Percentiles rank a stretch among this genome's conserved stretches.
phyloP scores from a whole-genome alignment of 2,113 vertebrate genomes.

The Cyprinodon variegatus region DNA sequence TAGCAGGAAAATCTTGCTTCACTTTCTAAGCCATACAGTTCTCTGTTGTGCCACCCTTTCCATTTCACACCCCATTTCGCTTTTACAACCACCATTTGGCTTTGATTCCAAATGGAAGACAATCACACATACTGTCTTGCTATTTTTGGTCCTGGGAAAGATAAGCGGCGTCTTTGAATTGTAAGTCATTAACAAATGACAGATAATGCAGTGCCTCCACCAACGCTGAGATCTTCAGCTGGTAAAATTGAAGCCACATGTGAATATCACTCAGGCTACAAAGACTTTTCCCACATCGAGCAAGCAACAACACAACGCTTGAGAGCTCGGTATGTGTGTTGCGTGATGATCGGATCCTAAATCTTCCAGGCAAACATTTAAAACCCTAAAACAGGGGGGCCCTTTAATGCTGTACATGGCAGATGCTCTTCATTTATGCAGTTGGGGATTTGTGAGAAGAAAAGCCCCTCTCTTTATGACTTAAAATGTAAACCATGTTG shows the following conservation, averaged over 20 bases:
- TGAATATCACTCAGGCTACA: conserved; percentile 64
- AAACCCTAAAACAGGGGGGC: conserved; percentile 19
- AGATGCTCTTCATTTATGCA: conserved; percentile 71
- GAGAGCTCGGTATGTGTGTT: conserved; percentile 59
- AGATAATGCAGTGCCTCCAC: conserved; percentile 63
- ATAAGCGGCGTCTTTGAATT: conserved; percentile 70
- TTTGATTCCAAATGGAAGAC: conserved; percentile 67
- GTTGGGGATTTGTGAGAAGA: conserved; percentile 59
- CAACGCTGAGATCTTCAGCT: conserved; percentile 66
- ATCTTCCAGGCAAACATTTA: conserved; percentile 51
- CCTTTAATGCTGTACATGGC: conserved; percentile 38
- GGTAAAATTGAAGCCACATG: conserved; percentile 80
- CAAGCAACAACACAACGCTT: conserved; percentile 33
- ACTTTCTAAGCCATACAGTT: conserved; percentile 16
- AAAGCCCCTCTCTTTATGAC: conserved; percentile 55
- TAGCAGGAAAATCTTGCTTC: not conserved
- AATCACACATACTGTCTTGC: conserved; percentile 68
- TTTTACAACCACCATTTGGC: conserved; percentile 61
- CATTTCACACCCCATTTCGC: conserved; percentile 54
- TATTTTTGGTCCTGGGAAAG: conserved; percentile 67
- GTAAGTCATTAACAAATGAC: conserved; percentile 73
- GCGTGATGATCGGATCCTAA: conserved; percentile 52
- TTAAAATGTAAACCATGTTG: conserved; percentile 61
- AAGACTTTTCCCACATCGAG: conserved; percentile 77
- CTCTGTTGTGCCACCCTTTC: conserved; percentile 10